Percentiles rank a stretch among this genome's conserved stretches.
These are phyloP conservation scores for Pteria penguin DNA, from an alignment of 2,888 invertebrate species.

Conservation along the genomic window DNA sequence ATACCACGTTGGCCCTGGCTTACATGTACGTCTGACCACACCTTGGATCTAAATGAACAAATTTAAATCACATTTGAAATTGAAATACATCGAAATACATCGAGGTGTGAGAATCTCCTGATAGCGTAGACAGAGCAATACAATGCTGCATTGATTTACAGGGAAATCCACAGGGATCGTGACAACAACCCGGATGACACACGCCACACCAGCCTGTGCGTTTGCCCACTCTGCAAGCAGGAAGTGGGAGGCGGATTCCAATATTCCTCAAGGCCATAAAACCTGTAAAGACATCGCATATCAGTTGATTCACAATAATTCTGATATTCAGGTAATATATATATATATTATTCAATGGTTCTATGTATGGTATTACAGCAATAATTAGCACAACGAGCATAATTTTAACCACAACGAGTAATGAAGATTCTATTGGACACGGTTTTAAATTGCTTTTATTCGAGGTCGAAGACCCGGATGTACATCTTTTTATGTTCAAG, in stretches of 20 bases:
- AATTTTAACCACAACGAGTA: not conserved
- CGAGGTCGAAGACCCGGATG: no score
- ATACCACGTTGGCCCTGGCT: no score
- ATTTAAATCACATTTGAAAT: no score
- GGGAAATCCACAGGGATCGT: conserved; percentile 73
- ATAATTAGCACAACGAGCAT: not conserved
- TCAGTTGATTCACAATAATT: conserved; percentile 47
- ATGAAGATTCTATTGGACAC: no score
- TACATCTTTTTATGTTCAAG: no score
- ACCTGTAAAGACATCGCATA: conserved; percentile 50
- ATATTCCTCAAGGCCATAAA: conserved; percentile 18
- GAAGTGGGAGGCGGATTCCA: conserved; percentile 62
- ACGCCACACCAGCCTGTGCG: conserved; percentile 73
- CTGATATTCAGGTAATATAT: conserved; percentile 46
- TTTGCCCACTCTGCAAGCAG: conserved; percentile 68
- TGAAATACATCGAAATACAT: no score
- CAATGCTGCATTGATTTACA: no score
- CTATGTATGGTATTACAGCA: not conserved
- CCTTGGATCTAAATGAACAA: no score
- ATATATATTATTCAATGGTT: not conserved
- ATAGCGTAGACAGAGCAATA: no score
- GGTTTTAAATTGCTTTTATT: no score
- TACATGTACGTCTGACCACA: no score
- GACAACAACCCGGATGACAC: conserved; percentile 72
- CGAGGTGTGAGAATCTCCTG: no score